These are phyloP conservation scores for Atherinosoma microstoma DNA, from an alignment of 2,797 vertebrate genomes.

Conservation along the genomic window DNA sequence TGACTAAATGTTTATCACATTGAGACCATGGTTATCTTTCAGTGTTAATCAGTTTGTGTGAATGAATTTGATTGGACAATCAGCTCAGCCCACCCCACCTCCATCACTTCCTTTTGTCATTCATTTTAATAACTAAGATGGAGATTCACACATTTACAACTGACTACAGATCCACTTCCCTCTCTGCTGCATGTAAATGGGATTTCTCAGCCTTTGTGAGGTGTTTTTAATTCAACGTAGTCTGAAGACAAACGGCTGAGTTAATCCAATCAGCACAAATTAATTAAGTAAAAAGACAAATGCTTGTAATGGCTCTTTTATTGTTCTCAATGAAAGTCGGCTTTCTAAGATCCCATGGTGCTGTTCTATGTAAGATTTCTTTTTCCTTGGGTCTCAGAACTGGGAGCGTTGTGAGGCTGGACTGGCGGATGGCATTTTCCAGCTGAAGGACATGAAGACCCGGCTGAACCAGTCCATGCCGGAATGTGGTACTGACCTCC, in stretches of 20 bases:
- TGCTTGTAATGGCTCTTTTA: not conserved
- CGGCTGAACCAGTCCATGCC: constrained; percentile 84
- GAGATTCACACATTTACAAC: not conserved
- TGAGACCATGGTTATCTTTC: not conserved
- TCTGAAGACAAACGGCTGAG: not conserved
- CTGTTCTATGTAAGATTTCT: not conserved
- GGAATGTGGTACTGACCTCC: constrained; percentile 81
- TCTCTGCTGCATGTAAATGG: not conserved
- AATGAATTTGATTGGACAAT: not conserved
- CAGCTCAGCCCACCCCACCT: not conserved
- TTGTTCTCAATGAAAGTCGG: constrained; percentile 1
- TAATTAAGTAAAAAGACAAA: constrained; percentile 25
- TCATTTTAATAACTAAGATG: not conserved
- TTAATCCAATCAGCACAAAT: constrained; percentile 65
- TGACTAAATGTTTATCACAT: too few species aligned
- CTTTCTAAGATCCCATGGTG: not conserved
- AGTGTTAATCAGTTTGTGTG: not conserved
- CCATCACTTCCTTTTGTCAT: not conserved
- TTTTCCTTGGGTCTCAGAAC: constrained; percentile 74
- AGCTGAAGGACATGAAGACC: constrained; percentile 81
- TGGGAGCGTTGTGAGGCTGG: constrained; percentile 87
- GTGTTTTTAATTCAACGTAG: not conserved
- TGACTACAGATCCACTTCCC: not conserved
- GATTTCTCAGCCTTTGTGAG: rapidly evolving
- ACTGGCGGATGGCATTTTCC: constrained; percentile 74